Conservation (phyloP, 2,797 vertebrate genomes). For the Notamacropus eugenii region DNA sequence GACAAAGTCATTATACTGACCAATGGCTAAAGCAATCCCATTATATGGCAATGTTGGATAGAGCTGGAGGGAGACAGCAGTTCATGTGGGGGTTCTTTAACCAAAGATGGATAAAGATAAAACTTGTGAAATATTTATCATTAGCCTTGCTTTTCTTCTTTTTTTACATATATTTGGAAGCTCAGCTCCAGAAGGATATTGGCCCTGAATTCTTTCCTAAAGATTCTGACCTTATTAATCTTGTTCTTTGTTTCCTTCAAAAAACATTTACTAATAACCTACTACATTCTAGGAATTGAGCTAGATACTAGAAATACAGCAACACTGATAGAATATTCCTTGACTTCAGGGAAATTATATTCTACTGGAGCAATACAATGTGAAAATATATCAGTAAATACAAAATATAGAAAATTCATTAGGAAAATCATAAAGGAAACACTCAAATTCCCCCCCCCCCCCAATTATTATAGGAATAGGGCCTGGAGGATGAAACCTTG, state of each 20-base stretch:
- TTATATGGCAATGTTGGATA: background rate
- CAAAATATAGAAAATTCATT: background rate
- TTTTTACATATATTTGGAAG: background rate
- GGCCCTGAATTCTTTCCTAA: background rate
- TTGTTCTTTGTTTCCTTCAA: background rate
- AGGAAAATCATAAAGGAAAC: background rate
- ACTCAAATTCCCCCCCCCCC: too few relatives aligned
- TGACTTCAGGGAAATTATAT: background rate
- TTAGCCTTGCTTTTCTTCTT: background rate
- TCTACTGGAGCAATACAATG: background rate
- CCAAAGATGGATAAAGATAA: background rate
- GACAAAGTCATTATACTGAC: background rate
- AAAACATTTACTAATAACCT: background rate
- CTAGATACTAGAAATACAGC: background rate
- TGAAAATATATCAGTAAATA: background rate
- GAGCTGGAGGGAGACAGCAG: background rate
- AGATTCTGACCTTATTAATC: background rate
- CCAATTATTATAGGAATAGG: background rate
- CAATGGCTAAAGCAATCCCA: background rate
- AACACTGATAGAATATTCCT: too few relatives aligned
- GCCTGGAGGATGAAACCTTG: background rate
- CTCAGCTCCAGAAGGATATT: background rate
- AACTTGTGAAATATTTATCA: background rate
- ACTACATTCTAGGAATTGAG: background rate
- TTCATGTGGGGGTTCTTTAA: background rate